A percentile compares a stretch with the other conserved stretches of the same genome.
These are phyloP conservation scores for Zaprionus obscuricornis DNA, from an alignment of 2,888 invertebrate genomes.

Conservation along the genomic window DNA sequence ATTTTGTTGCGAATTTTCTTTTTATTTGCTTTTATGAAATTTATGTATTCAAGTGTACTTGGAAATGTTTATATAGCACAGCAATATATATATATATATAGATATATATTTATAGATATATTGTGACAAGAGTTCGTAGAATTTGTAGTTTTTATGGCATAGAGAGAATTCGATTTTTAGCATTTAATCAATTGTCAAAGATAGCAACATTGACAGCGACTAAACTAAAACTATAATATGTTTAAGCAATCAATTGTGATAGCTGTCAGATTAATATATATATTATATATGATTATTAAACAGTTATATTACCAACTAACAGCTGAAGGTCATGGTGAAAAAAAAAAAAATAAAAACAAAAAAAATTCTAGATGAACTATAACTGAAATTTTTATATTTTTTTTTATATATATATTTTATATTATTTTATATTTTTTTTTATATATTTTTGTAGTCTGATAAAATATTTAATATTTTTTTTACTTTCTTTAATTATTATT, in stretches of 20 bases:
- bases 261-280: conserved; percentile 50
- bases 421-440: too few relatives aligned
- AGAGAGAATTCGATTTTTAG: conserved; percentile 27
- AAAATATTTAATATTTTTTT: too few relatives aligned
- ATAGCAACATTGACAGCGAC: conserved; percentile 42
- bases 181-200: conserved; percentile 49
- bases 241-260: conserved; percentile 42
- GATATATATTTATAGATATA: too few relatives aligned
- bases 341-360: too few relatives aligned
- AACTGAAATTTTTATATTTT: too few relatives aligned
- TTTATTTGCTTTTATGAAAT: conserved; percentile 9
- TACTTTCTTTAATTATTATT: too few relatives aligned
- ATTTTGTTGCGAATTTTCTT: not conserved
- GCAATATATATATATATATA: conserved; percentile 2
- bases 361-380: too few relatives aligned
- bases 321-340: conserved; percentile 23
- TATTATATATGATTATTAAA: conserved; percentile 12
- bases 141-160: too few relatives aligned
- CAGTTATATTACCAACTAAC: not conserved
- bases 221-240: conserved; percentile 44
- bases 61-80: conserved; percentile 23
- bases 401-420: too few relatives aligned
- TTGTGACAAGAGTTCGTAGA: too few relatives aligned
- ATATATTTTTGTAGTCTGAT: too few relatives aligned
- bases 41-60: conserved; percentile 29